phyloP scores from a whole-genome alignment of 1,140 invertebrate genomes.

The Sycobia sp. region DNA sequence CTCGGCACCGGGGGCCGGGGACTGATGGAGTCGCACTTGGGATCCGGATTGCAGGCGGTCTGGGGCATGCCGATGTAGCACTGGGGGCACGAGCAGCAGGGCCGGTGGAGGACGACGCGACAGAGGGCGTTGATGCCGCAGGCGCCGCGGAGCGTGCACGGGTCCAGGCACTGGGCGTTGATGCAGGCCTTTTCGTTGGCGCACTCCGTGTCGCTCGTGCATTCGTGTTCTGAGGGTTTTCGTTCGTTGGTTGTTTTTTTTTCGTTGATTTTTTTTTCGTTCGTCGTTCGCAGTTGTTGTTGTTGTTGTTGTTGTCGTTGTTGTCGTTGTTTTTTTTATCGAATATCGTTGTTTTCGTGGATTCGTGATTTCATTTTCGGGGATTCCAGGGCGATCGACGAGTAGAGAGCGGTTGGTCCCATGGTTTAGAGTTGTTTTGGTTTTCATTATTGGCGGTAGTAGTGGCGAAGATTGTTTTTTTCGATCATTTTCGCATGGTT shows the following conservation, averaged over 20 bases:
- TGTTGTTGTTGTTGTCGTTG: constrained; percentile 22
- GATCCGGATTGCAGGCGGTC: constrained; percentile 76
- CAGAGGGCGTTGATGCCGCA: constrained; percentile 90
- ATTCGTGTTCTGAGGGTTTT: constrained; percentile 79
- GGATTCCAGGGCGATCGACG: too few relatives aligned
- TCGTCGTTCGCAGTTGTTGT: not conserved
- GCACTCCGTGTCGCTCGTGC: constrained; percentile 88
- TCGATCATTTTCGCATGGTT: constrained; percentile 19
- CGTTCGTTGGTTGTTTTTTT: constrained; percentile 32
- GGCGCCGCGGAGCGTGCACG: constrained; percentile 82
- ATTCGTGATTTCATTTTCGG: not conserved
- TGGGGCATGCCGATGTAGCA: constrained; percentile 83
- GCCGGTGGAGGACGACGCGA: constrained; percentile 78
- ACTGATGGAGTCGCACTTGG: constrained; percentile 69
- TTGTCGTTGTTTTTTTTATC: constrained; percentile 2
- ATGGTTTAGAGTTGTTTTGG: not conserved
- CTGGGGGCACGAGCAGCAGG: constrained; percentile 84
- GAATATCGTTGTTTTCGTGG: not conserved
- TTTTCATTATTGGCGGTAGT: not conserved
- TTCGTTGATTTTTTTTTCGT: constrained; percentile 14
- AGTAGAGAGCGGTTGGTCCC: too few relatives aligned
- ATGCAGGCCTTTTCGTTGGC: constrained; percentile 89
- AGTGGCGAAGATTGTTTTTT: constrained; percentile 1
- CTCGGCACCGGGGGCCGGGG: constrained; percentile 59
- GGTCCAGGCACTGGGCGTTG: constrained; percentile 84